phyloP scores from a whole-genome alignment of 2,113 vertebrate genomes.

The Takifugu bimaculatus region DNA sequence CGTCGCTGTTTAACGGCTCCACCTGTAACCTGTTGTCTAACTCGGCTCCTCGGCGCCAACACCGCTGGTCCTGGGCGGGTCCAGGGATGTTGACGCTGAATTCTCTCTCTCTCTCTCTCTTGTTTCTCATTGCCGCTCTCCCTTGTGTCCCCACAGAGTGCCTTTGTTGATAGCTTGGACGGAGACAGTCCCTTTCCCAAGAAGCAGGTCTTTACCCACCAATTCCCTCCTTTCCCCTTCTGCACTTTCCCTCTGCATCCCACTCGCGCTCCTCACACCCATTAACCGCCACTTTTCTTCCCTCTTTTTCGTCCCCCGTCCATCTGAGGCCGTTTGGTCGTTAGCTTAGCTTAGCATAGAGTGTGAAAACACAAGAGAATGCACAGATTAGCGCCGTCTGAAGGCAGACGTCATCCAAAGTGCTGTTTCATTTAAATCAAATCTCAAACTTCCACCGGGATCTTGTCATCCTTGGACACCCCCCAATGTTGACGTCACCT shows the following conservation, averaged over 20 bases:
- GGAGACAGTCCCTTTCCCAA: slow-evolving; percentile 82
- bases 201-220: slow-evolving; percentile 81
- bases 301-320: background rate
- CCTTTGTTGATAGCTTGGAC: slow-evolving; percentile 86
- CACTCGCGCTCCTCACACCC: background rate
- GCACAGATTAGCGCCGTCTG: too few species aligned
- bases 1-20: slow-evolving; percentile 3
- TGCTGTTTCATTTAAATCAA: too few species aligned
- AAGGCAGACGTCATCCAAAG: too few species aligned
- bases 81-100: slow-evolving; percentile 22
- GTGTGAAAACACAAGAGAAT: too few species aligned
- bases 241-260: slow-evolving; percentile 67
- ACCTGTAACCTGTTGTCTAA: slow-evolving; percentile 17
- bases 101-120: slow-evolving; percentile 27
- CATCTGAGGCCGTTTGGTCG: too few species aligned
- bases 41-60: slow-evolving; percentile 16
- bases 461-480: too few species aligned
- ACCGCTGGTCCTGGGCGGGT: slow-evolving; percentile 34
- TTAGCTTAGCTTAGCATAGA: too few species aligned
- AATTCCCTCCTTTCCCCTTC: slow-evolving; percentile 57
- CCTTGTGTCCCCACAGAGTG: slow-evolving; percentile 82
- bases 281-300: too few species aligned
- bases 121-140: slow-evolving; percentile 66
- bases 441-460: too few species aligned
- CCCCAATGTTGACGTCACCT: background rate